Conservation (phyloP, 2,797 vertebrate genomes). For the Lagodon rhomboides region DNA sequence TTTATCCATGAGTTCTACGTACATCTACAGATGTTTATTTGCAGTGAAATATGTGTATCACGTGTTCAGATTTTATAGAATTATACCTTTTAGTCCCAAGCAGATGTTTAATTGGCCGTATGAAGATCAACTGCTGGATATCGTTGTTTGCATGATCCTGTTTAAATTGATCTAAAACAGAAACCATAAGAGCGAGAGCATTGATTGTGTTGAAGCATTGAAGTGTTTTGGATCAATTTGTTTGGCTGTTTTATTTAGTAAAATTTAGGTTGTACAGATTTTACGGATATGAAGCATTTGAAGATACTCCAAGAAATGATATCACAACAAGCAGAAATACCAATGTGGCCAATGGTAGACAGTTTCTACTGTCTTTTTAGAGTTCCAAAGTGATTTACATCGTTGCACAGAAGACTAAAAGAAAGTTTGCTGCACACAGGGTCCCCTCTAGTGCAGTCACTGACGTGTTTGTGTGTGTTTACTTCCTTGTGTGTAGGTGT, state of each 20-base stretch:
- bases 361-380: background rate
- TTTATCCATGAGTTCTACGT: background rate
- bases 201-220: too few species aligned
- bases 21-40: background rate
- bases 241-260: too few species aligned
- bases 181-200: too few species aligned
- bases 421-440: background rate
- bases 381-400: background rate
- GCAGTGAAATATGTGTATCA: too few species aligned
- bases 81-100: background rate
- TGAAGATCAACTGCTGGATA: background rate
- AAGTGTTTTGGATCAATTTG: too few species aligned
- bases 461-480: slow-evolving; percentile 11
- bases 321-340: too few species aligned
- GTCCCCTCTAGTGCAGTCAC: background rate
- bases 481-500: slow-evolving; percentile 86
- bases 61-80: background rate
- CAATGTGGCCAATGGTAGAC: too few species aligned
- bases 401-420: background rate
- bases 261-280: too few species aligned
- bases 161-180: too few species aligned
- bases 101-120: background rate
- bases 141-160: too few species aligned
- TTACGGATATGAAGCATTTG: too few species aligned
- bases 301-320: too few species aligned